Percentiles rank a stretch among this genome's conserved stretches.
Evolutionary conservation across 2,888 invertebrate genomes (phyloP).

Genomic region (Phytoseiulus persimilis): DNA sequence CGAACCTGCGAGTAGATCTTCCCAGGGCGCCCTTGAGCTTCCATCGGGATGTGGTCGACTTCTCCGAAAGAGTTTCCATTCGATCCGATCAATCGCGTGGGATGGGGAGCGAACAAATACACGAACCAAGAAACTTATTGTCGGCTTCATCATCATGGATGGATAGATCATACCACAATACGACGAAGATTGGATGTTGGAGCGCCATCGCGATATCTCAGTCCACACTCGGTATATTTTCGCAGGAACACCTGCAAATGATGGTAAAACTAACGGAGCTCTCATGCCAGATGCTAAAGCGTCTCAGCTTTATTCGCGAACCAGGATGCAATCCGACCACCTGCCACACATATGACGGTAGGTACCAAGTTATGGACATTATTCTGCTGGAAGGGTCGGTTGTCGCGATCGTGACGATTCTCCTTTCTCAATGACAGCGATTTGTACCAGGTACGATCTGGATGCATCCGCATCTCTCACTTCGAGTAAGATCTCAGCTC

Average conservation of each 20-base stretch:
- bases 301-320: constrained; percentile 18
- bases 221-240: no score
- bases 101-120: no score
- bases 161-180: no score
- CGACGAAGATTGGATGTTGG: no score
- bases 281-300: constrained; percentile 31
- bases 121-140: no score
- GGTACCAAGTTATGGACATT: background rate
- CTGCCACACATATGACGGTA: constrained; percentile 33
- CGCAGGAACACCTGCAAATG: background rate
- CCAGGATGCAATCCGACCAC: constrained; percentile 34
- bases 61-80: no score
- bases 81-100: no score
- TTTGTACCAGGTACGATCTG: constrained; percentile 10
- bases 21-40: no score
- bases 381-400: background rate
- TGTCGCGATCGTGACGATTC: background rate
- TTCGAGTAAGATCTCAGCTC: constrained; percentile 13
- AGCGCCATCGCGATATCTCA: no score
- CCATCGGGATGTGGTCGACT: no score
- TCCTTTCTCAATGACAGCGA: background rate
- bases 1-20: no score
- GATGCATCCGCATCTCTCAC: constrained; percentile 29
- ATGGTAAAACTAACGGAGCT: background rate
- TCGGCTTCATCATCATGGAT: no score